A percentile compares a stretch with the other conserved stretches of the same genome.
Conservation (phyloP, 1,140 invertebrate genomes). For the Drosophila virilis region DNA sequence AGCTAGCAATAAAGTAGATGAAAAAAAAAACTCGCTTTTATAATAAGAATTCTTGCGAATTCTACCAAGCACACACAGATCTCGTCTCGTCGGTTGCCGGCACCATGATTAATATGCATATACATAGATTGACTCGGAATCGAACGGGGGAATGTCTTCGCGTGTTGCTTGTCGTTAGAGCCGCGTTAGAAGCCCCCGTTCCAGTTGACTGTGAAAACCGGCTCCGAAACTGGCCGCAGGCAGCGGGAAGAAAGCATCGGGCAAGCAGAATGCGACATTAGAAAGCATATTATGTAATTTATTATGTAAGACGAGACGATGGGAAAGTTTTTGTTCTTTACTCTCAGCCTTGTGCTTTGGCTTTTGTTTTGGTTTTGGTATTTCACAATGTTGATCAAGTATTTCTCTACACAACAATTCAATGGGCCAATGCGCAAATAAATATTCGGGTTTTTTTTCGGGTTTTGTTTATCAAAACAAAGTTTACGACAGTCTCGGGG, state of each 20-base stretch:
- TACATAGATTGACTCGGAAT: slow-evolving; percentile 15
- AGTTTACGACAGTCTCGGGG: slow-evolving; percentile 18
- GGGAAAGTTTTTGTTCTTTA: slow-evolving; percentile 46
- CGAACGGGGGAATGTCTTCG: slow-evolving; percentile 14
- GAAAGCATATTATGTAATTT: slow-evolving; percentile 59
- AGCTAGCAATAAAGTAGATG: slow-evolving; percentile 10
- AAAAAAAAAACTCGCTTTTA: slow-evolving; percentile 70
- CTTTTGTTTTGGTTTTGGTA: slow-evolving; percentile 46
- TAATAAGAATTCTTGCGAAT: slow-evolving; percentile 81
- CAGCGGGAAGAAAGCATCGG: slow-evolving; percentile 60
- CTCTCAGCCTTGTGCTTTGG: slow-evolving; percentile 12
- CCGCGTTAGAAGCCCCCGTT: slow-evolving; percentile 55
- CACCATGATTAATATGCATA: slow-evolving; percentile 56
- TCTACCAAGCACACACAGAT: slow-evolving; percentile 47
- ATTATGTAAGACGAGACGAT: slow-evolving; percentile 49
- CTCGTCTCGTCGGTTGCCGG: slow-evolving; percentile 23
- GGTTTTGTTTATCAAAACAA: slow-evolving; percentile 31
- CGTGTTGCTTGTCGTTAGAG: slow-evolving; percentile 62
- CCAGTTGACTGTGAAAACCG: slow-evolving; percentile 54
- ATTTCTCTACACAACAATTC: slow-evolving; percentile 15
- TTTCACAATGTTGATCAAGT: slow-evolving; percentile 48
- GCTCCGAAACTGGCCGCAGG: slow-evolving; percentile 41
- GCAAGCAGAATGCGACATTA: slow-evolving; percentile 60
- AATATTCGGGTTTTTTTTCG: slow-evolving; percentile 27
- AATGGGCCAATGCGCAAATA: slow-evolving; percentile 42